Evolutionary conservation across 2,888 invertebrate species (phyloP).

Genomic region (Oasisia sp.): DNA sequence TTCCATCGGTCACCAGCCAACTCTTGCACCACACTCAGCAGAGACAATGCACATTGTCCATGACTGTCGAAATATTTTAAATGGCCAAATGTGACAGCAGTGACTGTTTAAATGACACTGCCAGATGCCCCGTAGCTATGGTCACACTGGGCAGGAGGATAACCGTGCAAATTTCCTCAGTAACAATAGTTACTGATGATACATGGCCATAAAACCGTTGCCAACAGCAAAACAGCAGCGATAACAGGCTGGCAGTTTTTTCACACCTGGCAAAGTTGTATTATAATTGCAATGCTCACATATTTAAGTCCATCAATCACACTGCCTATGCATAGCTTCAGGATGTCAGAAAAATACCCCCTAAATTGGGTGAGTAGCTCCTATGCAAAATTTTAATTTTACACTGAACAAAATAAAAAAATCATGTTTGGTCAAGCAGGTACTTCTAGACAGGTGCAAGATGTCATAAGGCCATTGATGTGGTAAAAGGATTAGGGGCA

Average conservation of each 20-base stretch:
- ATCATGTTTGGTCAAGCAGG: neutral
- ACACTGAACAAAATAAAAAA: neutral
- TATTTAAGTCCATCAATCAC: neutral
- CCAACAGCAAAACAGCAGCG: neutral
- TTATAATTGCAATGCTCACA: neutral
- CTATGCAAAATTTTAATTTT: neutral
- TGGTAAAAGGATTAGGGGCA: neutral
- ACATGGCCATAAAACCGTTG: neutral
- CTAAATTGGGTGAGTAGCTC: neutral
- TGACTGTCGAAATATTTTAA: neutral
- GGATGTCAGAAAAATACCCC: neutral
- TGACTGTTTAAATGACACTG: neutral
- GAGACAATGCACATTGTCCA: neutral
- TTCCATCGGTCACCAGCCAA: neutral
- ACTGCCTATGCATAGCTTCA: neutral
- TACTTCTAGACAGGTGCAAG: neutral
- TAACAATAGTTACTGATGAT: neutral
- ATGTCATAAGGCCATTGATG: neutral
- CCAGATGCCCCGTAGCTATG: slow-evolving; percentile 4
- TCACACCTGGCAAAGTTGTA: neutral
- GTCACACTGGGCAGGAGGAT: neutral
- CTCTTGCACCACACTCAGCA: neutral
- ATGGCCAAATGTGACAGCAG: neutral
- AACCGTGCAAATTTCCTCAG: neutral
- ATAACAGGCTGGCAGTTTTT: neutral